Base-by-base conservation (phyloP, 37 sponge, comb jelly and placozoan species). In the Beroe ovata region DNA sequence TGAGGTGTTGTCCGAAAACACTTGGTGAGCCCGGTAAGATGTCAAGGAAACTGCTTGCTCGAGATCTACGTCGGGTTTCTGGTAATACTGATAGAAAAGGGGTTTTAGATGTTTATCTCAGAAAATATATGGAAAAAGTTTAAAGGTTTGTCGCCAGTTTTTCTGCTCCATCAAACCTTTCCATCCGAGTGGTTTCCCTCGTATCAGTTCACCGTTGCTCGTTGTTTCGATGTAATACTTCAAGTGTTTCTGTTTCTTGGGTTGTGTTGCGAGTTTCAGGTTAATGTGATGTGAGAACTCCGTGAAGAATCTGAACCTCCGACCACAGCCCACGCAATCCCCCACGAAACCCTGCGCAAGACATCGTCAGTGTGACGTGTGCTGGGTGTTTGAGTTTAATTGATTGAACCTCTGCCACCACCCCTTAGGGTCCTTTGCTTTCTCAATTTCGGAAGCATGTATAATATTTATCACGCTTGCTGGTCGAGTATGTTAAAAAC, bases 221-320 rank as follows among this genome's bases (percentile, higher is more conserved):
- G 66, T 66, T 8, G 64, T 63, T 19, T 90, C 64, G 23, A 90
- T 77, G 81, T 90, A 90, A 58, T 64, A 90, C 59, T 72, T 72
- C 34, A 90, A 25, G 33, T 90, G 91, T 72, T 90, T 90, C 64
- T 90, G 91, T 41, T 90, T 90, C 62, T 90, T 90, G 20, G 91
- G 91, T 29, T 90, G 91, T 32, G 91, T 90, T 2, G 72, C 62
- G 22, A 90, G 84, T 72, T 72, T 71, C 84, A 90, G 63, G 84
- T 90, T 90, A 19, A 60, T 64, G 62, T 90, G 91, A 26, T 71
- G 72, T 72, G 72, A 90, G 37, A 90, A 90, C 32, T 90, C 91
- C 29, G 91, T 90, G 84, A 90, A 90, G 38, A 64, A 90, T 30
- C 81, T n/a, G 63, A 90, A 90, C 29, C 91, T 41, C 84, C 81